phyloP scores from a whole-genome alignment of 1,140 invertebrate genomes.

The Atta cephalotes region DNA sequence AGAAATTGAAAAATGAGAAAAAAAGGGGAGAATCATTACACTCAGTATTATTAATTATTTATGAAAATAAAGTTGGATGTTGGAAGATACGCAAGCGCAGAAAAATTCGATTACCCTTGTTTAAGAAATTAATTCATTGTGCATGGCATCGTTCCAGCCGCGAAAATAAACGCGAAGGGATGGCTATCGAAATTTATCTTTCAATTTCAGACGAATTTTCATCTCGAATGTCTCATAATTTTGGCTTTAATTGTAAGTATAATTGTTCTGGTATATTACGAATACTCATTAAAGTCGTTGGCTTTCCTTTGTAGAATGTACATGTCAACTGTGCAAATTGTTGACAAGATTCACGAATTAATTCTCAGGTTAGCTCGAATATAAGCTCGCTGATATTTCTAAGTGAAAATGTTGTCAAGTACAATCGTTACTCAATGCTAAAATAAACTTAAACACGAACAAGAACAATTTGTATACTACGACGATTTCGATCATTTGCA shows the following conservation, averaged over 20 bases:
- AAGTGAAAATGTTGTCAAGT: constrained; percentile 12
- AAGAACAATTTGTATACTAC: constrained; percentile 5
- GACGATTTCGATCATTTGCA: constrained; percentile 40
- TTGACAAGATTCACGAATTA: constrained; percentile 47
- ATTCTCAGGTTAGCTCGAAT: constrained; percentile 38
- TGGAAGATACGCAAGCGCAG: neutral
- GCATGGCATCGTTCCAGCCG: neutral
- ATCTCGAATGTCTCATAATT: constrained; percentile 62
- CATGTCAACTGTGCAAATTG: constrained; percentile 22
- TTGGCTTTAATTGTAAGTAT: constrained; percentile 45
- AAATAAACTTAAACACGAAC: constrained; percentile 42
- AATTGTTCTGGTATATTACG: constrained; percentile 57
- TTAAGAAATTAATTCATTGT: constrained; percentile 45
- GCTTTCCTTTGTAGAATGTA: neutral
- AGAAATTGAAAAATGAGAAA: constrained; percentile 9
- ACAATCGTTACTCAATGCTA: constrained; percentile 27
- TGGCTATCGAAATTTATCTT: constrained; percentile 62
- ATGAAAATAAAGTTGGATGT: constrained; percentile 39
- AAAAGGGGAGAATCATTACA: neutral
- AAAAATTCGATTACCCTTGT: neutral
- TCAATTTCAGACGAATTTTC: constrained; percentile 63
- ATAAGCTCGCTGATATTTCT: constrained; percentile 9
- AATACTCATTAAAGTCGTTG: constrained; percentile 37
- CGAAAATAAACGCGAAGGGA: neutral
- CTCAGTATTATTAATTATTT: constrained; percentile 57